Conservation (phyloP, 2,888 invertebrate species). For the Spisula solida region DNA sequence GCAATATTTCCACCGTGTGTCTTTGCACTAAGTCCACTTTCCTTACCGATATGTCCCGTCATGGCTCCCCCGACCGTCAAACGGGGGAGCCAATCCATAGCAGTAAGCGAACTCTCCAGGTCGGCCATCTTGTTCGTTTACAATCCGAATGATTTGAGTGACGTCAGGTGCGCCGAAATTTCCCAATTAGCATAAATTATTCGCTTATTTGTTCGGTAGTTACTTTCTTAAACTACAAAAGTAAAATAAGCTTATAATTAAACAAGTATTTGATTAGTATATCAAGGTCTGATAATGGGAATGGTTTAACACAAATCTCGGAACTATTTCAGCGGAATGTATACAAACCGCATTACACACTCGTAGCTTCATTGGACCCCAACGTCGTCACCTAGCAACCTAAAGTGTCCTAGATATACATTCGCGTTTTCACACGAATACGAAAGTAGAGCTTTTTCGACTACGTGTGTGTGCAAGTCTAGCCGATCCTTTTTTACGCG, state of each 20-base stretch:
- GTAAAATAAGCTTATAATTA: not conserved
- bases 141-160: conserved; percentile 58
- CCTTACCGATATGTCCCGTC: conserved; percentile 78
- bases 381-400: conserved; percentile 82
- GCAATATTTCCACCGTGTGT: conserved; percentile 81
- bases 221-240: not conserved
- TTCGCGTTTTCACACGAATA: conserved; percentile 67
- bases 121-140: conserved; percentile 86
- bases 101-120: conserved; percentile 88
- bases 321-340: conserved; percentile 53
- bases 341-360: conserved; percentile 65
- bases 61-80: conserved; percentile 87
- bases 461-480: conserved; percentile 35
- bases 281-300: not conserved
- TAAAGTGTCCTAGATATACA: conserved; percentile 79
- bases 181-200: conserved; percentile 32
- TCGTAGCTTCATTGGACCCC: conserved; percentile 77
- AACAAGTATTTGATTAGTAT: not conserved
- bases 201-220: not conserved
- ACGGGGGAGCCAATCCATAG: conserved; percentile 89
- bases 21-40: conserved; percentile 77
- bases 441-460: conserved; percentile 48
- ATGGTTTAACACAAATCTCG: not conserved
- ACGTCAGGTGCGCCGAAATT: conserved; percentile 61
- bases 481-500: too few species aligned